Evolutionary conservation across 2,113 vertebrate genomes (phyloP), one percentile per base, ranked within the genome.

Genomic region (Urocynchramus pylzowi): DNA sequence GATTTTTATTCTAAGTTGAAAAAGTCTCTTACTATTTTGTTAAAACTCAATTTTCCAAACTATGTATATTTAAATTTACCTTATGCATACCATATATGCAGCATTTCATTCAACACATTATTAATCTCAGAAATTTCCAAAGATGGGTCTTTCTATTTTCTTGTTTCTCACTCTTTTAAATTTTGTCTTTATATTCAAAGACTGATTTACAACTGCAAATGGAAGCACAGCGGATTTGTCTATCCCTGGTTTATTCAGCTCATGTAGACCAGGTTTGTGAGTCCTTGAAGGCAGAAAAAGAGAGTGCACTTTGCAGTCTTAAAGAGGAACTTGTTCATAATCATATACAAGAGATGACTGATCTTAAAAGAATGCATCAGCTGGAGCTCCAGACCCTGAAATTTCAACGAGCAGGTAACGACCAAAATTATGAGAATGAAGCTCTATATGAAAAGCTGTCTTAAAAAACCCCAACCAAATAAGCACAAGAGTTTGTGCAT

Each of bases 191-290:
- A 91, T 49, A 56, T 90, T 95, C 78, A 45, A 93, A 99, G 99
- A 98, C 95, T 68, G 99, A 99, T 92, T 98, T 99, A 95, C 97
- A 97, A 71, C 98, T 99, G 33, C 99, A 99, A 90, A 97, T 99
- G 98, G 99, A 99, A 97, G 99, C 99, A 33, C 99, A 99, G 68
- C 98, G 98, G 54, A 98, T 99, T 97, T 99, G 99, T 91, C 98
- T 99, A 5, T 98, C 99, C 92, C 98, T 99, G 97, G 99, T 99
- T 95, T 98, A 99, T 52, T 98, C 98, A 16, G 98, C 99, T 78
- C 98, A 99, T 41, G 96, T 99, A 39, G 99, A 99, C 96, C 98
- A 99, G 82, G 93, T 98, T 53, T 89, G 95, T 77, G 98, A 98
- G 84, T 97, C 87, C 65, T 90, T 98, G 96, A 97, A 98, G 87